Conservation (phyloP, 2,113 vertebrate genomes). For the Campylomormyrus tamandua region DNA sequence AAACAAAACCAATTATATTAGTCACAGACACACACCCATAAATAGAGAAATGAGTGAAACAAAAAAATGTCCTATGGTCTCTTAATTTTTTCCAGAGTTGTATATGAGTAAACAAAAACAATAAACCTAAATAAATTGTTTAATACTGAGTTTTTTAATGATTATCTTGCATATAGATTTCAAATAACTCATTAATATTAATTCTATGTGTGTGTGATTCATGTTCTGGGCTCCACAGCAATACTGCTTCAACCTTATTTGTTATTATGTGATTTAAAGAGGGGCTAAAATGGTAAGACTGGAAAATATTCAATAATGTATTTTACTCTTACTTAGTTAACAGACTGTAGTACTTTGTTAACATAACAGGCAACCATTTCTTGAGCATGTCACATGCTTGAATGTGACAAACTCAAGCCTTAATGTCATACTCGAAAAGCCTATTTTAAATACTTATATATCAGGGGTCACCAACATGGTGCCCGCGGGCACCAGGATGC, state of each 20-base stretch:
- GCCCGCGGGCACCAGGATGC: no score
- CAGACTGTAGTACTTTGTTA: neutral
- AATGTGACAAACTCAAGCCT: neutral
- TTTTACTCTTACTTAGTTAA: neutral
- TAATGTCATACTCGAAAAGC: neutral
- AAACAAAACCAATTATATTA: neutral
- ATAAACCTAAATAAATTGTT: neutral
- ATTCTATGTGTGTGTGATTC: neutral
- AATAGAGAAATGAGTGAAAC: neutral
- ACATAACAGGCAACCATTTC: neutral
- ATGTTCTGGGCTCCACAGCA: neutral
- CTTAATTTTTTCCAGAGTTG: neutral
- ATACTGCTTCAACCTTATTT: neutral
- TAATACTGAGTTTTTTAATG: neutral
- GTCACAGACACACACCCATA: neutral
- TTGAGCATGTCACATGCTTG: neutral
- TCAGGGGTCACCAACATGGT: no score
- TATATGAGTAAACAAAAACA: neutral
- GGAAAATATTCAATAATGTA: neutral
- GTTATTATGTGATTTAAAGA: neutral
- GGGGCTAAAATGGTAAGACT: neutral
- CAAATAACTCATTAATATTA: neutral
- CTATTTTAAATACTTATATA: neutral
- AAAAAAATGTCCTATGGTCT: neutral
- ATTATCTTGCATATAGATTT: neutral